Evolutionary conservation across 2,888 invertebrate genomes (phyloP).

Genomic region (Tiphia femorata): DNA sequence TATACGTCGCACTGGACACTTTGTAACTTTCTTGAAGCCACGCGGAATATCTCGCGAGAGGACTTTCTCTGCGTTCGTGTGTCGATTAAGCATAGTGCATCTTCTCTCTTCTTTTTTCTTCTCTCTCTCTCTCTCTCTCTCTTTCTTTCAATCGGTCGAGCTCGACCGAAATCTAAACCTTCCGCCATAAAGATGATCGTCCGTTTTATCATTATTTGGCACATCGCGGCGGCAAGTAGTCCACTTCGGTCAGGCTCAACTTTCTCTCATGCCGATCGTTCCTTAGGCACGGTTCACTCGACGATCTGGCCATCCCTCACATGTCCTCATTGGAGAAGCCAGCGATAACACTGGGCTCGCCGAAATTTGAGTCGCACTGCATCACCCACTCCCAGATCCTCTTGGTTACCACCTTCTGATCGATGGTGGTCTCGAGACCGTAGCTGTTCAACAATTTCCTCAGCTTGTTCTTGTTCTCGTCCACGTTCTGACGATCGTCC

Average conservation of each 20-base stretch:
- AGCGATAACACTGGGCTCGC: constrained; percentile 50
- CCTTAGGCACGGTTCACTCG: constrained; percentile 57
- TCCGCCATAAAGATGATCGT: background rate
- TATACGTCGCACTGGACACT: constrained; percentile 14
- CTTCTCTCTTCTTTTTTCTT: too few species aligned
- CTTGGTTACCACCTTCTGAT: constrained; percentile 74
- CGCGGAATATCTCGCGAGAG: too few species aligned
- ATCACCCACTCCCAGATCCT: constrained; percentile 79
- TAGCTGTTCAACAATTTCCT: constrained; percentile 73
- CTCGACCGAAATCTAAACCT: background rate
- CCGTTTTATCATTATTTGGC: constrained; percentile 18
- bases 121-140: too few species aligned
- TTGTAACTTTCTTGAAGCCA: too few species aligned
- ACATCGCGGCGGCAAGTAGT: constrained; percentile 14
- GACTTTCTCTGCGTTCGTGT: too few species aligned
- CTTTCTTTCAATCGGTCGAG: too few species aligned
- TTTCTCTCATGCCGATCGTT: constrained; percentile 35
- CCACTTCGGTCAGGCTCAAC: constrained; percentile 41
- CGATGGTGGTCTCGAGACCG: constrained; percentile 76
- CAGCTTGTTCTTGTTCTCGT: constrained; percentile 72
- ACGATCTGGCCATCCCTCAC: constrained; percentile 57
- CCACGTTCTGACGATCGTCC: constrained; percentile 71
- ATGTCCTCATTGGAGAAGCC: constrained; percentile 53
- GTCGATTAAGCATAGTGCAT: too few species aligned
- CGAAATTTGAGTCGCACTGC: constrained; percentile 70